Evolutionary conservation across 1,140 invertebrate genomes (phyloP).

Genomic region (Heterodera schachtii): DNA sequence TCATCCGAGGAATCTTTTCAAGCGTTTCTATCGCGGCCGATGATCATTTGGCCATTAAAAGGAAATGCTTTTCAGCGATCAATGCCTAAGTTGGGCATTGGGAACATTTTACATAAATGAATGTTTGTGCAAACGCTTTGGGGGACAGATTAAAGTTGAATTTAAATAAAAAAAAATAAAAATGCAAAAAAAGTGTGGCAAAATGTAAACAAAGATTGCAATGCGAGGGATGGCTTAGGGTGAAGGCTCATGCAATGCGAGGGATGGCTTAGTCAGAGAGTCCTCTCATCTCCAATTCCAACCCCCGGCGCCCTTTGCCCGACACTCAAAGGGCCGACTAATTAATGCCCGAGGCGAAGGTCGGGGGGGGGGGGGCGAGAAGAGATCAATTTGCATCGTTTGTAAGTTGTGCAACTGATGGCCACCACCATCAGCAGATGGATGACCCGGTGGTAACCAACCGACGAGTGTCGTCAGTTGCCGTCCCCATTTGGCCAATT

Average conservation of each 20-base stretch:
- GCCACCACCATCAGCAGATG: neutral
- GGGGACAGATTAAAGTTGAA: too few species aligned
- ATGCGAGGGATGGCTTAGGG: neutral
- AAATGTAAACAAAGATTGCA: too few species aligned
- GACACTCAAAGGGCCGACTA: constrained; percentile 6
- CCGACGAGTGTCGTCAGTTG: constrained; percentile 11
- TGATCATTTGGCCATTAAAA: neutral
- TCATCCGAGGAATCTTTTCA: neutral
- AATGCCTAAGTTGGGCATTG: too few species aligned
- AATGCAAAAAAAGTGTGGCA: too few species aligned
- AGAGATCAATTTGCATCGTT: constrained; percentile 6
- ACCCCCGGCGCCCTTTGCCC: neutral
- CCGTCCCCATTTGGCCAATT: constrained; percentile 15
- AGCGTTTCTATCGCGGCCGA: neutral
- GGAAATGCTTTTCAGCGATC: neutral
- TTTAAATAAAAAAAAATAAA: too few species aligned
- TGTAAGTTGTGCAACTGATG: neutral
- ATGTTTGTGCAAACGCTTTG: too few species aligned
- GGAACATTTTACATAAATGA: too few species aligned
- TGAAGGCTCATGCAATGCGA: neutral
- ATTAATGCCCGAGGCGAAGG: neutral
- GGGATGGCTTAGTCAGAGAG: neutral
- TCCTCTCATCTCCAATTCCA: neutral
- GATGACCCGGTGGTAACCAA: neutral
- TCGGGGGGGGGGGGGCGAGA: neutral